Evolutionary conservation across 2,113 vertebrate genomes (phyloP).

Genomic region (Antechinus flavipes): DNA sequence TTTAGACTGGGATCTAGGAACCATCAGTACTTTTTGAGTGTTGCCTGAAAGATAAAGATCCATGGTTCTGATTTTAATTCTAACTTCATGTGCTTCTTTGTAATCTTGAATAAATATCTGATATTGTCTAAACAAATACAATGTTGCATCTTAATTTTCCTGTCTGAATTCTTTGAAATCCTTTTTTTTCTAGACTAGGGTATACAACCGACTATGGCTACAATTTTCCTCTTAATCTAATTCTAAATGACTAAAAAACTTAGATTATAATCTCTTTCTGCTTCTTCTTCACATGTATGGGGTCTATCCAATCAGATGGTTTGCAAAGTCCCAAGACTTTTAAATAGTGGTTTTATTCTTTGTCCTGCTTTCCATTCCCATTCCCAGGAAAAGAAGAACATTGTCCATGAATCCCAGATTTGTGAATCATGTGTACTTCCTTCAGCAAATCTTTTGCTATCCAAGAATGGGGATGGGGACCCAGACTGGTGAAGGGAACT

Average conservation of each 20-base stretch:
- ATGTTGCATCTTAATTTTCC: not conserved
- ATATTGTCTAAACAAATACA: not conserved
- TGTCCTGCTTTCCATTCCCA: not conserved
- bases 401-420: not conserved
- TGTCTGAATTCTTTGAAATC: not conserved
- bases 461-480: not conserved
- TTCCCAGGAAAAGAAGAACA: not conserved
- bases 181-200: not conserved
- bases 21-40: not conserved
- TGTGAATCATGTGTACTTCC: not conserved
- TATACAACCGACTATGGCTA: not conserved
- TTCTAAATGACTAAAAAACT: not conserved
- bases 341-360: not conserved
- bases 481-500: not conserved
- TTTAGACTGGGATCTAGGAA: not conserved
- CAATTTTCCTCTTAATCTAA: not conserved
- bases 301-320: not conserved
- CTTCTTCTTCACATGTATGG: conserved; percentile 16
- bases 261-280: not conserved
- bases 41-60: not conserved
- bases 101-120: not conserved
- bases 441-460: conserved; percentile 18
- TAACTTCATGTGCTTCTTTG: not conserved
- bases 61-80: not conserved
- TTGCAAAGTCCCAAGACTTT: conserved; percentile 27